Base-by-base conservation (phyloP, 1,140 invertebrate species). In the Drosophila jambulina region DNA sequence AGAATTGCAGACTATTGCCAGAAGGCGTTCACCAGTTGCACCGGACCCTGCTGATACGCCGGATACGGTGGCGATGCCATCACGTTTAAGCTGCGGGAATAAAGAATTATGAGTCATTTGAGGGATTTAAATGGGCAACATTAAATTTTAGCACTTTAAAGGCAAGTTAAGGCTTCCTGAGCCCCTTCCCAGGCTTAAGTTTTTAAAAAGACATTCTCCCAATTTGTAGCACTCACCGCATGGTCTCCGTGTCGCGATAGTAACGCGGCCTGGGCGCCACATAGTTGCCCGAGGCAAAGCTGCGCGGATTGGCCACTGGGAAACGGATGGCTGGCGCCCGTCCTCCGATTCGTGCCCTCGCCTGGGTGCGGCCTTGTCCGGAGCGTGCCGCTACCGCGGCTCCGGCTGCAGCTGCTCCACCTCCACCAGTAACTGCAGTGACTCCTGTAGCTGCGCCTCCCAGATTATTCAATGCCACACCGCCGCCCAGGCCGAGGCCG, bases 221-320 rank as follows among this genome's bases (percentile, higher is more conserved):
- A n/a, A n/a, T n/a, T n/a, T n/a, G n/a, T n/a, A n/a, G n/a, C n/a
- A n/a, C 76, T 36, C 40, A 88, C 84, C 77, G 60, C 72, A 81
- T 81, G 21, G 80, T 9, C 61, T 84, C 74, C 25, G 78, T 74
- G 27, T 80, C 80, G 56, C 81, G 83, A 48, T 83, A 79, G 58
- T 63, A 84, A 19, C 88, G 90, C 12, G 88, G 88, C 38, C 90
- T 78, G 36, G 88, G 60, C 13, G 87, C 87, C 65, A 91, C 79
- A 53, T 91, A 91, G 45, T 91, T 91, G 62, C 75, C 76, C 0
- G 88, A 91, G 9, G 88, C 88, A 25, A 68, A 91, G 65, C 85
- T 91, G 19, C 80, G 58, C 10, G 78, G 81, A 82, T 90, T 83
- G 63, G 80, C 75, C 23, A 91, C 71, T 25, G 86, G 86, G 34